Evolutionary conservation across 2,113 vertebrate genomes (phyloP), one percentile per base, ranked within the genome.

Genomic region (Sander vitreus): DNA sequence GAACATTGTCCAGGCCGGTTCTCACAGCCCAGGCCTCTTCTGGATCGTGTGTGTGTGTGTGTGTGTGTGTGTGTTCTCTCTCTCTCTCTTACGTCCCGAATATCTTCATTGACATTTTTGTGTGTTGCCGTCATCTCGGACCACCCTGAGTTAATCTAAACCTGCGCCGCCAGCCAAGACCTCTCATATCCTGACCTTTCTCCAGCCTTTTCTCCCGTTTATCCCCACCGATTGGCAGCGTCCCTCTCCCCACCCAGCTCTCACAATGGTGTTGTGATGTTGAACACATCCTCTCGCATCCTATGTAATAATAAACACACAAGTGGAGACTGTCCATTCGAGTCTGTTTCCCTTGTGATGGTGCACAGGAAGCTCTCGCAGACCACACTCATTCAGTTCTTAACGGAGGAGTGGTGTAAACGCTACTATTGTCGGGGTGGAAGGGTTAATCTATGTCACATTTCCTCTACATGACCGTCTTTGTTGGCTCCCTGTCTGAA

Each of bases 121-220:
- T 81, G 76, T 30, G 69, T 83, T 91, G 83, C 69, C 88, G 92
- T 95, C 89, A 94, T 85, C 62, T 53, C 15, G 10, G 95, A 95
- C 93, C 94, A 93, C 95, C 95, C 93, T 72, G 90, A 51, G 86
- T 87, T 93, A 91, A 88, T 80, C 84, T 94, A 94, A 93, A 94
- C 92, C 92, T 83, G 75, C 70, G 6, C 57, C 55, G 27, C 78
- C 78, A 86, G 86, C 70, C 33, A 63, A 85, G 87, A 74, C 80
- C 45, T 80, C 86, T 87, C 64, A 64, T 83, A 78, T 84, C 73
- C 70, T 76, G 87, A 86, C 83, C 89, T 64, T 63, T 71, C 60
- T 68, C 36, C 84, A 74, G 70, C 80, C 59, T 74, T 39, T 58
- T 68, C 77, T 73, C 16, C 45, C 4, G 9, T 53, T 79, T 43